These are phyloP conservation scores for Ypsolopha scabrella DNA, from an alignment of 2,888 invertebrate genomes.

Conservation along the genomic window DNA sequence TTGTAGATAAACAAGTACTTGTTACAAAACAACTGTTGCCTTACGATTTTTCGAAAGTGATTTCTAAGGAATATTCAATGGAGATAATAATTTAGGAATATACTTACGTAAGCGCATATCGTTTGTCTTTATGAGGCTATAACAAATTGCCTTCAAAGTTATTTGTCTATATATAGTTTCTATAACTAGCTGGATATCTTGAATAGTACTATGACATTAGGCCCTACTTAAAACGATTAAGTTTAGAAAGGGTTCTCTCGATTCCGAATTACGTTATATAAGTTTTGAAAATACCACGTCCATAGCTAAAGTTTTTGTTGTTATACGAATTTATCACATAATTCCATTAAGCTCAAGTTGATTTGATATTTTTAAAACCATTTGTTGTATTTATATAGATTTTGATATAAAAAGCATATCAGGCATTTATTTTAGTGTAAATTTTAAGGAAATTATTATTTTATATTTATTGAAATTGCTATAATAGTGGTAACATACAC, in stretches of 20 bases:
- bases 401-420: background rate
- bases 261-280: background rate
- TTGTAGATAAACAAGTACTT: background rate
- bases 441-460: background rate
- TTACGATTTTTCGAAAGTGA: constrained; percentile 33
- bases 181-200: background rate
- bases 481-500: background rate
- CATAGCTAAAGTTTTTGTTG: background rate
- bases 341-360: background rate
- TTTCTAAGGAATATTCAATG: constrained; percentile 18
- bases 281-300: background rate
- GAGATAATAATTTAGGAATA: background rate
- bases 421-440: constrained; percentile 1
- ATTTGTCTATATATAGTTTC: background rate
- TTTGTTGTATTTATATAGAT: too few species aligned
- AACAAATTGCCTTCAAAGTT: background rate
- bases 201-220: too few species aligned
- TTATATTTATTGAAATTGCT: background rate
- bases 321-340: background rate
- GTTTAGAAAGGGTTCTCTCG: background rate
- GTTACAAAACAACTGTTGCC: constrained; percentile 31
- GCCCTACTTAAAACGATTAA: too few species aligned
- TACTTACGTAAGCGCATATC: background rate
- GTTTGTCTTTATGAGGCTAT: background rate
- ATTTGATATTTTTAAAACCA: background rate